Evolutionary conservation across 2,797 vertebrate species (phyloP).

Genomic region (Threskiornis aethiopicus): DNA sequence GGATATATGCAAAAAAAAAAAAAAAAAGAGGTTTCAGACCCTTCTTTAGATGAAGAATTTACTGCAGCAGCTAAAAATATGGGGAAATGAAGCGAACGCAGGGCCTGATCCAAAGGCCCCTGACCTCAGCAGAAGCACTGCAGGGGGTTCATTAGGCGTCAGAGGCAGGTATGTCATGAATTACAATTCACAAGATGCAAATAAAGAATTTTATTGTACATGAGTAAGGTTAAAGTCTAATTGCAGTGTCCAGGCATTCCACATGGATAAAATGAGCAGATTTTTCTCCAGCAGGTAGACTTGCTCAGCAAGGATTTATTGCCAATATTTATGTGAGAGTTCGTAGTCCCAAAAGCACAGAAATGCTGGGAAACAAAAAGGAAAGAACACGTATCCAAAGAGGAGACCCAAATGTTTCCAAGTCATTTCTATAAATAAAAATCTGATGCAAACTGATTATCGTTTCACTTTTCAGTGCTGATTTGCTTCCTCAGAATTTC

Average conservation of each 20-base stretch:
- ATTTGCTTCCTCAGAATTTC: conserved; percentile 27
- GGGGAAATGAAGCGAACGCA: background rate
- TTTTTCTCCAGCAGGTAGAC: conserved; percentile 20
- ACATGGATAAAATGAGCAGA: background rate
- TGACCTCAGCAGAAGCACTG: background rate
- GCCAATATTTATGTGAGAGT: background rate
- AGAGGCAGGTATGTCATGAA: background rate
- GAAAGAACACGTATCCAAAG: background rate
- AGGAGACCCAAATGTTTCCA: background rate
- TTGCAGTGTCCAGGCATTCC: background rate
- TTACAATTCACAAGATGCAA: background rate
- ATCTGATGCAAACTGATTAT: background rate
- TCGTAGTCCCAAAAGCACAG: background rate
- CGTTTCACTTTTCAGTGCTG: background rate
- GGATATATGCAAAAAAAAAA: background rate
- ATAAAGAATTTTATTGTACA: background rate
- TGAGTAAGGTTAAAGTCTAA: background rate
- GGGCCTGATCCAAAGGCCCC: background rate
- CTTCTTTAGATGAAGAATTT: background rate
- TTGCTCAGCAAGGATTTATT: background rate
- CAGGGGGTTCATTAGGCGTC: background rate
- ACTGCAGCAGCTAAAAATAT: background rate
- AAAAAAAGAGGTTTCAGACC: background rate
- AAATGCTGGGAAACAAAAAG: conserved; percentile 1
- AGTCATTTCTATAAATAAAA: background rate